Percentiles rank a stretch among this genome's conserved stretches.
These are phyloP conservation scores for Girardinus metallicus DNA, from an alignment of 2,797 vertebrate species.

Conservation along the genomic window DNA sequence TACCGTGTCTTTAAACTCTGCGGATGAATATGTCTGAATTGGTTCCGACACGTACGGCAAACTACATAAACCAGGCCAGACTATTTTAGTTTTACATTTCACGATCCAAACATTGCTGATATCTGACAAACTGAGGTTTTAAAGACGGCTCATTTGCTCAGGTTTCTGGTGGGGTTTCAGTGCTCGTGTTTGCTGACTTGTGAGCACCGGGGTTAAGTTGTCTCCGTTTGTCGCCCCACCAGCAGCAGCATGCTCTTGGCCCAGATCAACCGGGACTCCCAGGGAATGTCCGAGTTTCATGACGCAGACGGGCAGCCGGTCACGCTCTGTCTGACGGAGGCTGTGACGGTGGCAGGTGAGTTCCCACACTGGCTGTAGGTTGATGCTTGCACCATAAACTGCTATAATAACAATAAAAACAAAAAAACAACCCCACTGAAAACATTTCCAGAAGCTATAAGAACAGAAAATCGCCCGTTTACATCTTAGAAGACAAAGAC, in stretches of 20 bases:
- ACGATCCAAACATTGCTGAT: background rate
- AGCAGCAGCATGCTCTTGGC: constrained; percentile 95
- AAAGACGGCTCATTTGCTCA: background rate
- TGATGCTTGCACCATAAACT: background rate
- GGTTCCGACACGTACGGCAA: background rate
- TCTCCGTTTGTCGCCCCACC: constrained; percentile 42
- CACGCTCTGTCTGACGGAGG: constrained; percentile 95
- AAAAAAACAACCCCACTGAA: background rate
- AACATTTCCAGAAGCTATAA: background rate
- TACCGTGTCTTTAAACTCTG: background rate
- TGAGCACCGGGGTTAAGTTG: background rate
- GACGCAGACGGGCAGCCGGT: constrained; percentile 95
- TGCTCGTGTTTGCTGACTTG: background rate
- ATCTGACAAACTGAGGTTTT: background rate
- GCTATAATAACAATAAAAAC: background rate
- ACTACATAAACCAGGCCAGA: background rate
- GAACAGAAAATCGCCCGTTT: background rate
- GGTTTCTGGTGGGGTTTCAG: background rate
- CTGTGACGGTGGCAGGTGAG: constrained; percentile 94
- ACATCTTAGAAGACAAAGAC: background rate
- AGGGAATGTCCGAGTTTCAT: constrained; percentile 97
- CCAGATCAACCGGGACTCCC: constrained; percentile 97
- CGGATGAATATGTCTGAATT: background rate
- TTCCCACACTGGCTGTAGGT: background rate
- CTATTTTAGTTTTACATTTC: background rate